Evolutionary conservation across 2,113 vertebrate species (phyloP).

Genomic region (Corvus hawaiiensis): DNA sequence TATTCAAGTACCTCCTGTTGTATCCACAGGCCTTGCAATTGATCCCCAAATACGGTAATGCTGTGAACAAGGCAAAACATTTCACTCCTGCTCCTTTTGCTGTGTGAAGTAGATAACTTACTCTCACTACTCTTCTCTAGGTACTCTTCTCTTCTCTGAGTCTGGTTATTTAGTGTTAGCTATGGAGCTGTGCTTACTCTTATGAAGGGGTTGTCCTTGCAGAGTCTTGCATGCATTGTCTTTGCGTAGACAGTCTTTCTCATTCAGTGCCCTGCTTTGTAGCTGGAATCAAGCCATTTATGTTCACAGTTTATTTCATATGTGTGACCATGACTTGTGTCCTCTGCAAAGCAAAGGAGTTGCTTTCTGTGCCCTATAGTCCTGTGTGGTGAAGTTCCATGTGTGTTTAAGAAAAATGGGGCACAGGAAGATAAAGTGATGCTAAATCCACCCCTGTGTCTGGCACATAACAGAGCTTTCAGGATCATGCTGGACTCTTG

Average conservation of each 20-base stretch:
- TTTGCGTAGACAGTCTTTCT: background rate
- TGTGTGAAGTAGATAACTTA: background rate
- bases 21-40: background rate
- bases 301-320: background rate
- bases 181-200: background rate
- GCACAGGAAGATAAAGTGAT: background rate
- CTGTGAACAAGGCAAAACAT: background rate
- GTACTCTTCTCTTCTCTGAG: too few species aligned
- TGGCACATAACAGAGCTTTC: background rate
- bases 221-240: background rate
- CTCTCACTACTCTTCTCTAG: background rate
- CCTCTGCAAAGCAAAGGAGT: background rate
- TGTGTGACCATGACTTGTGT: background rate
- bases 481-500: background rate
- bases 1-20: background rate
- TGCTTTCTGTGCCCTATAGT: background rate
- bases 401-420: background rate
- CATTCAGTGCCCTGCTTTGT: background rate
- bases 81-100: background rate
- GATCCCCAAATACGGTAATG: background rate
- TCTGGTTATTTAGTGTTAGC: background rate
- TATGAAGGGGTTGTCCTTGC: background rate
- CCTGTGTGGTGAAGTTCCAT: background rate
- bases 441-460: background rate
- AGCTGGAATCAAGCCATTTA: background rate